Evolutionary conservation across 1,140 invertebrate genomes (phyloP).

Genomic region (Episyrphus balteatus): DNA sequence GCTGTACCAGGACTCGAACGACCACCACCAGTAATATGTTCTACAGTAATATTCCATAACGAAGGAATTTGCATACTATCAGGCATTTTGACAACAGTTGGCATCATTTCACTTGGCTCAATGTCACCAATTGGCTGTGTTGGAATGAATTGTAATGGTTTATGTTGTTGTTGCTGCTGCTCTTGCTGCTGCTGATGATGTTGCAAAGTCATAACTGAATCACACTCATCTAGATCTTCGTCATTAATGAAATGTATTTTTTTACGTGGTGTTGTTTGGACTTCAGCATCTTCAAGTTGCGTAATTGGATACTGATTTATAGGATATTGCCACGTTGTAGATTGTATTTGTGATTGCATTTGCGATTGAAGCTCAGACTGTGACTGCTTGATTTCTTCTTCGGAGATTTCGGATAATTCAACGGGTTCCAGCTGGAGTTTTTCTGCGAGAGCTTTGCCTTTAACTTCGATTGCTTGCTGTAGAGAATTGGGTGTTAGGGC

Average conservation of each 20-base stretch:
- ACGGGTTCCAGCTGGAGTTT: conserved; percentile 23
- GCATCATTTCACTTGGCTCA: conserved; percentile 4
- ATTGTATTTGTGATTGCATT: background rate
- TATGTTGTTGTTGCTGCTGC: background rate
- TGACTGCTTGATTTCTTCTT: conserved; percentile 10
- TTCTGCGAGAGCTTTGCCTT: conserved; percentile 19
- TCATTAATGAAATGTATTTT: conserved; percentile 10
- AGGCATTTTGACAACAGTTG: conserved; percentile 15
- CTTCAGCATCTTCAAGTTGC: conserved; percentile 11
- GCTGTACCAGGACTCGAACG: background rate
- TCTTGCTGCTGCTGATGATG: background rate
- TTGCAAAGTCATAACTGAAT: conserved; percentile 6
- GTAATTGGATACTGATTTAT: background rate
- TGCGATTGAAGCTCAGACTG: conserved; percentile 5
- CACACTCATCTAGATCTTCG: conserved; percentile 13
- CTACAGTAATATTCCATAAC: conserved; percentile 17
- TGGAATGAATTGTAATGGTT: background rate
- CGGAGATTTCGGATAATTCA: conserved; percentile 10
- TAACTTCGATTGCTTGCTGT: conserved; percentile 18
- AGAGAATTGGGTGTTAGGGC: conserved; percentile 18
- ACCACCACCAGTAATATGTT: conserved; percentile 10
- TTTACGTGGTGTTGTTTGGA: conserved; percentile 14
- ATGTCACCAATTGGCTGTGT: background rate
- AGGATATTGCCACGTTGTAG: background rate
- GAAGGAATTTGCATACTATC: conserved; percentile 2